Conservation (phyloP, 2,797 vertebrate genomes). For the Triplophysa bombifrons region DNA sequence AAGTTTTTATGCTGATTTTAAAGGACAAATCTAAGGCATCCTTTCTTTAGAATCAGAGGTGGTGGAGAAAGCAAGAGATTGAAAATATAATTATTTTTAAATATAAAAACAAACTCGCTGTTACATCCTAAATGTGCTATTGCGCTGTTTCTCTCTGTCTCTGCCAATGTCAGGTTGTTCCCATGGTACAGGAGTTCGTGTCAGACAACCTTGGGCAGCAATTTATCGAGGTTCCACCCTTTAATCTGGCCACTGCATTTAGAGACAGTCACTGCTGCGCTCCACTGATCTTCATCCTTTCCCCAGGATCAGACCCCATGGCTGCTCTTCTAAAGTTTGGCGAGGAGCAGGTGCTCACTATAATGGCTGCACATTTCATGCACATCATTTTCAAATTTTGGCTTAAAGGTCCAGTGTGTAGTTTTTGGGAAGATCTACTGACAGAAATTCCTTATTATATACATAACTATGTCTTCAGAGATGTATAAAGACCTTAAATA, state of each 20-base stretch:
- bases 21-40: no score
- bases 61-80: no score
- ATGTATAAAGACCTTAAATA: no score
- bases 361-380: background rate
- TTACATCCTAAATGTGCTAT: background rate
- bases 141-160: background rate
- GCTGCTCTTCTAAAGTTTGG: conserved; percentile 87
- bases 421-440: no score
- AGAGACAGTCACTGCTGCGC: conserved; percentile 85
- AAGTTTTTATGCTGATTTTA: no score
- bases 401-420: no score
- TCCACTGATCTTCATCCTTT: conserved; percentile 85
- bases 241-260: conserved; percentile 85
- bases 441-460: no score
- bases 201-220: conserved; percentile 72
- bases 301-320: conserved; percentile 87
- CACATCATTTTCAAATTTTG: background rate
- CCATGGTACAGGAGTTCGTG: conserved; percentile 87
- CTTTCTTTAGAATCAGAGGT: no score
- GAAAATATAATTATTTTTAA: no score
- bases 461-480: no score
- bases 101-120: no score
- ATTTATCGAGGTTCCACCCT: conserved; percentile 88
- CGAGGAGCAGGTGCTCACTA: conserved; percentile 81
- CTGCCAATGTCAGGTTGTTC: conserved; percentile 75